Evolutionary conservation across 2,113 vertebrate species (phyloP), one percentile per base, ranked within the genome.

Genomic region (Xiphias gladius): DNA sequence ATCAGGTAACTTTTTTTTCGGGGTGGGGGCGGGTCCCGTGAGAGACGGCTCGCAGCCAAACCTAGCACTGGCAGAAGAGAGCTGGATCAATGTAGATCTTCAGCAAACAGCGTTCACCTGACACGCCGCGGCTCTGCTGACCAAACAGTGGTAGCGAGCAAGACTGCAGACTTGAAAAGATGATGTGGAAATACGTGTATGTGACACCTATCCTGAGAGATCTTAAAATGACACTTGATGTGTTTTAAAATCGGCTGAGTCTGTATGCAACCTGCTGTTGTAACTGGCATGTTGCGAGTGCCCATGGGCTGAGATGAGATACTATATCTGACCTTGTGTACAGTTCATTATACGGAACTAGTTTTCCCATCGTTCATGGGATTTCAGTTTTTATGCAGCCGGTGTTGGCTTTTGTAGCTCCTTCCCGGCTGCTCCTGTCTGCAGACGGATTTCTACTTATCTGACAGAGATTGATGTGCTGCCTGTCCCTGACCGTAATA

Each of bases 381-480:
- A 79, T 62, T 84, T 37, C 41, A 61, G 72, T 80, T 91, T 88
- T 77, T 41, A 81, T 80, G 83, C 82, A 50, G 79, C 83, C 50
- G 24, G 26, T 0, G 76, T 85, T 64, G 20, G 74, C 87, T n/a
- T n/a, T 39, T 57, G 58, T 28, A 52, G 76, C 81, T 82, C 66
- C 83, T 76, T 57, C 63, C 67, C 13, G 57, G 43, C 79, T 59
- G 67, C 83, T 62, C 80, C 85, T 39, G 85, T 73, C 86, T 84
- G 78, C 59, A 82, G 72, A 83, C 65, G 16, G 82, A 83, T 89
- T 90, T 86, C 80, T 70, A 70, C 86, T 61, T 72, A 84, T 76
- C 59, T 89, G 88, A 91, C 91, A 90, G 88, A 89, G 91, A 94
- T 92, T 89, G 92, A 94, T 93, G 89, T 76, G 64, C 81, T 46